Percentiles rank a stretch among this genome's conserved stretches.
Evolutionary conservation across 2,797 vertebrate species (phyloP).

Genomic region (Anniella stebbinsi): DNA sequence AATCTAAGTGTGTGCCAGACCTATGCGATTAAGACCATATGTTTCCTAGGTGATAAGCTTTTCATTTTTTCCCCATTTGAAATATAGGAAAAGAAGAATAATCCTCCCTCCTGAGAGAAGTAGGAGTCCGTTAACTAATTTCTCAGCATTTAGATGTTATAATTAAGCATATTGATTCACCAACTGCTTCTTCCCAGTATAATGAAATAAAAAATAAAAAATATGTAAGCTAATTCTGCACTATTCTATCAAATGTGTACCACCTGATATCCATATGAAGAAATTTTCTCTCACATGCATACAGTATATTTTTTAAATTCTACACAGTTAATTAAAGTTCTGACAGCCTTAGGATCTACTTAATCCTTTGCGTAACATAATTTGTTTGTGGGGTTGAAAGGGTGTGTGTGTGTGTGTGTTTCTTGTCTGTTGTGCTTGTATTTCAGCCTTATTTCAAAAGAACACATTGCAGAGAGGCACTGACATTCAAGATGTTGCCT

Average conservation of each 20-base stretch:
- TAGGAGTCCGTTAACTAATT: conserved; percentile 76
- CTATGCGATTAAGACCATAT: conserved; percentile 74
- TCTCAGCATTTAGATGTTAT: conserved; percentile 79
- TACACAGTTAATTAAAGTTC: conserved; percentile 52
- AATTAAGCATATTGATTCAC: conserved; percentile 78
- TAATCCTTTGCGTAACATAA: conserved; percentile 59
- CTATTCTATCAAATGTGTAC: conserved; percentile 53
- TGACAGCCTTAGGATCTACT: conserved; percentile 62
- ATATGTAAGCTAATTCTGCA: conserved; percentile 71
- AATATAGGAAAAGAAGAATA: conserved; percentile 77
- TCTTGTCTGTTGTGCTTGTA: conserved; percentile 39
- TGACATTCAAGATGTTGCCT: background rate
- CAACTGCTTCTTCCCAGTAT: conserved; percentile 72
- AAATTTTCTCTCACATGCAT: conserved; percentile 36
- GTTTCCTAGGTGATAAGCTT: conserved; percentile 81
- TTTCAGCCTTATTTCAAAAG: conserved; percentile 30
- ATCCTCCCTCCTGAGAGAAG: conserved; percentile 75
- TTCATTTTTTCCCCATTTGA: conserved; percentile 75
- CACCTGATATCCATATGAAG: conserved; percentile 45
- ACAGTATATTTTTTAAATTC: conserved; percentile 50
- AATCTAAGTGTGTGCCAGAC: conserved; percentile 68
- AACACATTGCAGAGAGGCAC: background rate
- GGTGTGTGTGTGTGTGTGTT: background rate
- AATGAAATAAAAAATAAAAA: conserved; percentile 70
- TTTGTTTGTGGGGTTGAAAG: conserved; percentile 27